A percentile compares a stretch with the other conserved stretches of the same genome.
Evolutionary conservation across 2,113 vertebrate genomes (phyloP).

Genomic region (Cyprinodon brontotheroides): DNA sequence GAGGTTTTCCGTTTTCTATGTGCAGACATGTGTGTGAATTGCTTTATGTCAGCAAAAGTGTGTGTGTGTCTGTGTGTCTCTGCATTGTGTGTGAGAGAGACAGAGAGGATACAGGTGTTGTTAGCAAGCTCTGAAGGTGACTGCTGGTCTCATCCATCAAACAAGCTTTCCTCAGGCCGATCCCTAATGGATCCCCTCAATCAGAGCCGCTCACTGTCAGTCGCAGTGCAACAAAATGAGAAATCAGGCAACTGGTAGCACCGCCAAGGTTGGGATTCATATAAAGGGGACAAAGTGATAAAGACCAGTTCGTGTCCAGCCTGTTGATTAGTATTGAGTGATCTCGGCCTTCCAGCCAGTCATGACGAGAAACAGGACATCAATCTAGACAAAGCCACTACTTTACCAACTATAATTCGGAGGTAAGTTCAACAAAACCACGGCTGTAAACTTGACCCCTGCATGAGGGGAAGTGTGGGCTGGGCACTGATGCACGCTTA

Average conservation of each 20-base stretch:
- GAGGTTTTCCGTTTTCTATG: constrained; percentile 38
- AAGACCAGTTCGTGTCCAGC: constrained; percentile 78
- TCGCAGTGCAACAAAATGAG: constrained; percentile 77
- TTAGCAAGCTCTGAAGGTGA: constrained; percentile 96
- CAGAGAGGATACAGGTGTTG: constrained; percentile 97
- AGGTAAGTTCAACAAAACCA: constrained; percentile 11
- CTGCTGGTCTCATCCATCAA: constrained; percentile 97
- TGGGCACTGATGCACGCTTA: constrained; percentile 9
- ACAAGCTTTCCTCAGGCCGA: constrained; percentile 95
- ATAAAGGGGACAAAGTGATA: constrained; percentile 82
- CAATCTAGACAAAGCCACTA: constrained; percentile 62
- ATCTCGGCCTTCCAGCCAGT: constrained; percentile 65
- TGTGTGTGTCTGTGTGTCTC: constrained; percentile 49
- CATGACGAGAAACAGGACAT: constrained; percentile 63
- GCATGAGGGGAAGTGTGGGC: constrained; percentile 11
- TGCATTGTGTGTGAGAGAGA: constrained; percentile 88
- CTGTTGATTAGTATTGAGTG: constrained; percentile 78
- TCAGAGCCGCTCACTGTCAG: constrained; percentile 84
- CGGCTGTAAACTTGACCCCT: constrained; percentile 16
- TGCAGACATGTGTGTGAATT: constrained; percentile 77
- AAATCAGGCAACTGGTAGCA: constrained; percentile 77
- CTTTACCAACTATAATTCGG: constrained; percentile 45
- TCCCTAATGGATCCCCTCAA: constrained; percentile 98
- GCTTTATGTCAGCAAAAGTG: constrained; percentile 88
- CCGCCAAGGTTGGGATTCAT: constrained; percentile 79